A percentile compares a stretch with the other conserved stretches of the same genome.
Evolutionary conservation across 2,888 invertebrate genomes (phyloP).

Genomic region (Rhamphomyia laevipes): DNA sequence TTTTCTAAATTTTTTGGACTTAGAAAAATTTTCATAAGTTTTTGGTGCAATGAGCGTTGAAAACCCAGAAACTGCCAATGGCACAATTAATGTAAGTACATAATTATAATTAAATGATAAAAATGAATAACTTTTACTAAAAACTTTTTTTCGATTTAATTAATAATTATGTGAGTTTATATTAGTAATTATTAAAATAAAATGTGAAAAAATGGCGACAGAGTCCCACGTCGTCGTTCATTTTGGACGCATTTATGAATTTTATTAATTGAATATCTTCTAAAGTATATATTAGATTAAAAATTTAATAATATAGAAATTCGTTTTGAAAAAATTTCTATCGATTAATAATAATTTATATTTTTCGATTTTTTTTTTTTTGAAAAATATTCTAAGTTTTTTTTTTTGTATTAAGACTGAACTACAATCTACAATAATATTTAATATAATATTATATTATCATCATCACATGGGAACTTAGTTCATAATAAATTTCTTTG

Average conservation of each 20-base stretch:
- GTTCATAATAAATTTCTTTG: too few species aligned
- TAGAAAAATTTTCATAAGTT: conserved; percentile 8
- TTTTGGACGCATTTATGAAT: neutral
- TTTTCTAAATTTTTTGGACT: conserved; percentile 4
- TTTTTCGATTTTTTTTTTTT: too few species aligned
- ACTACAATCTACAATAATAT: too few species aligned
- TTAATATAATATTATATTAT: too few species aligned
- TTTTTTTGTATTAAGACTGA: too few species aligned
- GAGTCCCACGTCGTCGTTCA: conserved; percentile 45
- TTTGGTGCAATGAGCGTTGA: conserved; percentile 47
- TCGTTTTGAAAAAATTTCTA: too few species aligned
- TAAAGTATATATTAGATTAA: too few species aligned
- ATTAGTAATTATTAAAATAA: conserved; percentile 3
- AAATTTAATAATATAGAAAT: too few species aligned
- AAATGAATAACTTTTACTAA: neutral
- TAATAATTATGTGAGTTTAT: conserved; percentile 11
- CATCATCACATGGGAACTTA: too few species aligned
- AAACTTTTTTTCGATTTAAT: neutral
- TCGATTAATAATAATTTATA: too few species aligned
- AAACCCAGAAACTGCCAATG: conserved; percentile 46
- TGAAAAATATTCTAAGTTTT: too few species aligned
- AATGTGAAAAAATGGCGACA: conserved; percentile 54
- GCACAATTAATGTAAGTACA: conserved; percentile 43
- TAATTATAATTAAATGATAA: conserved; percentile 17
- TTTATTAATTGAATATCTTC: too few species aligned